Evolutionary conservation across 2,888 invertebrate species (phyloP).

Genomic region (Tetragonula carbonaria): DNA sequence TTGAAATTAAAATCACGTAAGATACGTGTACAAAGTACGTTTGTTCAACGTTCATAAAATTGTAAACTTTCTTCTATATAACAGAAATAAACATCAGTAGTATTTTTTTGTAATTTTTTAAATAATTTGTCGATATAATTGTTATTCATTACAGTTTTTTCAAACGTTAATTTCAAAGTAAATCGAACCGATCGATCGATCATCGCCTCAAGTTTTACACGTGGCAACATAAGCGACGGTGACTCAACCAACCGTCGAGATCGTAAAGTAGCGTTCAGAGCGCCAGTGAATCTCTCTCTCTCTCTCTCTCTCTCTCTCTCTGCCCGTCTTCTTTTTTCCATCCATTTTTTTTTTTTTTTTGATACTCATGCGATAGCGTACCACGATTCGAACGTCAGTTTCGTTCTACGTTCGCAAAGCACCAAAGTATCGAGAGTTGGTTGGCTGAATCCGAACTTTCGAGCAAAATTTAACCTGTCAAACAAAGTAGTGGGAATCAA

Average conservation of each 20-base stretch:
- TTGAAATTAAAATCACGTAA: background rate
- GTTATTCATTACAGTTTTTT: background rate
- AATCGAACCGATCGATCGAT: background rate
- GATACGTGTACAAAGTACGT: background rate
- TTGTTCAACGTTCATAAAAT: background rate
- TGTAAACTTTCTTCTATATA: background rate
- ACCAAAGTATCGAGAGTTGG: background rate
- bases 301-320: background rate
- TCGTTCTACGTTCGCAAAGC: background rate
- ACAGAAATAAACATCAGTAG: background rate
- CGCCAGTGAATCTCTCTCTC: slow-evolving; percentile 15
- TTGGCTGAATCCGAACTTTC: background rate
- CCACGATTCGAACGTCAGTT: slow-evolving; percentile 2
- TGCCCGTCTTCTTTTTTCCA: no score
- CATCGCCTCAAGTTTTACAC: background rate
- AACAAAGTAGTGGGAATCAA: background rate
- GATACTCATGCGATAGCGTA: background rate
- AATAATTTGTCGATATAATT: background rate
- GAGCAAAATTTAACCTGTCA: background rate
- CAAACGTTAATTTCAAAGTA: background rate
- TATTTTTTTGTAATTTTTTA: no score
- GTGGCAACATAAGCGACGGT: slow-evolving; percentile 7
- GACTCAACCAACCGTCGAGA: slow-evolving; percentile 14
- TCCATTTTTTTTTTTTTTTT: background rate
- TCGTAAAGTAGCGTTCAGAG: background rate